phyloP scores from a whole-genome alignment of 2,888 invertebrate genomes.

The Ochropacha duplaris region DNA sequence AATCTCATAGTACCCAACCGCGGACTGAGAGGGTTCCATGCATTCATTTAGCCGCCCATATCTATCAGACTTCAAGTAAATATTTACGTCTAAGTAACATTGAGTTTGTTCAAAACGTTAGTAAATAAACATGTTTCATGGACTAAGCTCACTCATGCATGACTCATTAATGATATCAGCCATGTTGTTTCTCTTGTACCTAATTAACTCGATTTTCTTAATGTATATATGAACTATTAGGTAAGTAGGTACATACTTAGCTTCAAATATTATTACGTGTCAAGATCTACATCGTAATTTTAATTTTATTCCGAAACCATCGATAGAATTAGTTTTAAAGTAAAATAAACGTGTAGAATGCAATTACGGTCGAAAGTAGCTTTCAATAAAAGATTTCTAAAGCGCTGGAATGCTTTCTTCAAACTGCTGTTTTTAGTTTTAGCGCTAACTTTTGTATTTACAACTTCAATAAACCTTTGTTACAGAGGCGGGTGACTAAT shows the following conservation, averaged over 20 bases:
- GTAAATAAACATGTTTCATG: not conserved
- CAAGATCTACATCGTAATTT: no score
- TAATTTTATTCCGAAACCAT: no score
- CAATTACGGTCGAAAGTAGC: no score
- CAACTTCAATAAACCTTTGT: not conserved
- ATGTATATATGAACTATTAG: no score
- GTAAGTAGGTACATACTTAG: no score
- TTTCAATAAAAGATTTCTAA: not conserved
- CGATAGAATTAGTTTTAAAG: no score
- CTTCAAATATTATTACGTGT: no score
- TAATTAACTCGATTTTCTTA: not conserved
- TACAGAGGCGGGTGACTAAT: not conserved
- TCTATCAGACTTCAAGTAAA: no score
- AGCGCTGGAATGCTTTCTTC: not conserved
- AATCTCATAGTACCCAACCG: not conserved
- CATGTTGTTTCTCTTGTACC: conserved; percentile 1
- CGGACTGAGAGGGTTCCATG: not conserved
- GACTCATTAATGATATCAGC: not conserved
- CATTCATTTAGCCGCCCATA: not conserved
- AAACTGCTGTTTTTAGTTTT: not conserved
- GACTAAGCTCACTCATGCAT: not conserved
- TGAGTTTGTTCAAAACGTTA: not conserved
- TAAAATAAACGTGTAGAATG: no score
- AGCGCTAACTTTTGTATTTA: not conserved
- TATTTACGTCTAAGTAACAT: not conserved